Evolutionary conservation across 2,888 invertebrate genomes (phyloP), one percentile per base, ranked within the genome.

Genomic region (Adelognathus sp.): DNA sequence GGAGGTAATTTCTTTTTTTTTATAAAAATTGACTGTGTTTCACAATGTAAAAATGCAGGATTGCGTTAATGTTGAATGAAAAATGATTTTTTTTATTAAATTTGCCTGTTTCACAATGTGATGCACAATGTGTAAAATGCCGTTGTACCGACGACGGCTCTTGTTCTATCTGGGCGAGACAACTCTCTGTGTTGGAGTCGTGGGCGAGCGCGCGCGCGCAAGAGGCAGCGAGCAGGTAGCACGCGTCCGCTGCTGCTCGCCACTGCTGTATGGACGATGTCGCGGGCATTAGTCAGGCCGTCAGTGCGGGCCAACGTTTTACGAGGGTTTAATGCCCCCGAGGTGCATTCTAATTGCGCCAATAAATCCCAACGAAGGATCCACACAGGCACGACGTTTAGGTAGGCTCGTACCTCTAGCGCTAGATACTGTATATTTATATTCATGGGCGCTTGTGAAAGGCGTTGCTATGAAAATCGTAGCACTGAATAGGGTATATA

Each of bases 321-420:
- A 90, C 88, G 88, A 89, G 88, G 88, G 89, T 89, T 91, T 90
- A 90, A 90, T 90, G 88, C 87, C 88, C 89, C 86, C 86, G 87
- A 90, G 89, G 88, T 89, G 90, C 88, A 89, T 89, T 89, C 88
- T 90, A 90, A 91, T 91, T 90, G 89, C 88, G 82, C 85, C 89
- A 88, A 90, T 90, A 90, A 91, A 90, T 90, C 90, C 87, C 86
- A 83, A 86, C 87, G 84, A 85, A 86, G 77, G 82, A 84, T 87
- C 84, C 63, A 74, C 61, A 64, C 67, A 41, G 70, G 66, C 44
- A 52, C 69, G 44, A 64, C 56, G 33, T 63, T 70, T n/a, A 74
- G 56, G 54, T 70, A 69, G 72, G 41, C 44, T 33, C 66, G 50
- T 4, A n/a, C n/a, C n/a, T 66, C 66, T 27, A 52, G 50, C 66